Evolutionary conservation across 2,797 vertebrate species (phyloP).

Genomic region (Catostomus latipinnis): DNA sequence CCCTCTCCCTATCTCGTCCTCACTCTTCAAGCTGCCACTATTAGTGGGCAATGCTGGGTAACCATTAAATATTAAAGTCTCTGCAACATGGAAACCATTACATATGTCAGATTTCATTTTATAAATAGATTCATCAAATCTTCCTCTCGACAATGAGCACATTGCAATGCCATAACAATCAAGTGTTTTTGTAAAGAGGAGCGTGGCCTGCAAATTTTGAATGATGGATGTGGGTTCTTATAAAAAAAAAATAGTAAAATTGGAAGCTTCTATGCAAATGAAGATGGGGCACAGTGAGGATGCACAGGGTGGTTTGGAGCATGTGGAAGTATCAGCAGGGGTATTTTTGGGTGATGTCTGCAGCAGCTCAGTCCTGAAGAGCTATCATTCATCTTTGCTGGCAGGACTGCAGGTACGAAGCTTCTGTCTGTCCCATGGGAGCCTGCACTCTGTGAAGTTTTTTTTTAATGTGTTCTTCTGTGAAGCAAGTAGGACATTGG

Average conservation of each 20-base stretch:
- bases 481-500: not conserved
- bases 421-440: conserved; percentile 27
- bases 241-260: conserved; percentile 60
- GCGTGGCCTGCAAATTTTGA: conserved; percentile 31
- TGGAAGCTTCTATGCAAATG: conserved; percentile 63
- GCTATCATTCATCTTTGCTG: conserved; percentile 57
- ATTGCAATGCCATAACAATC: conserved; percentile 60
- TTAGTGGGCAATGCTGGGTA: conserved; percentile 65
- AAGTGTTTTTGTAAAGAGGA: conserved; percentile 52
- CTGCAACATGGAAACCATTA: conserved; percentile 69
- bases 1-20: conserved; percentile 15
- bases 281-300: conserved; percentile 31
- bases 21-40: conserved; percentile 57
- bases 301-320: conserved; percentile 52
- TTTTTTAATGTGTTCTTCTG: not conserved
- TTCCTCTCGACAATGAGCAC: conserved; percentile 49
- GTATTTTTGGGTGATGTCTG: conserved; percentile 57
- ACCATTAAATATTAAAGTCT: conserved; percentile 60
- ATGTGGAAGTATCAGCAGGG: conserved; percentile 39
- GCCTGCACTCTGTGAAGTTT: conserved; percentile 38
- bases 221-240: conserved; percentile 50
- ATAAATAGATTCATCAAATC: conserved; percentile 66
- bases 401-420: conserved; percentile 45
- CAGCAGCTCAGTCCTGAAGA: conserved; percentile 43
- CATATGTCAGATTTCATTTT: conserved; percentile 68